Conservation (phyloP, 2,888 invertebrate genomes). For the Tiliacea citrago region DNA sequence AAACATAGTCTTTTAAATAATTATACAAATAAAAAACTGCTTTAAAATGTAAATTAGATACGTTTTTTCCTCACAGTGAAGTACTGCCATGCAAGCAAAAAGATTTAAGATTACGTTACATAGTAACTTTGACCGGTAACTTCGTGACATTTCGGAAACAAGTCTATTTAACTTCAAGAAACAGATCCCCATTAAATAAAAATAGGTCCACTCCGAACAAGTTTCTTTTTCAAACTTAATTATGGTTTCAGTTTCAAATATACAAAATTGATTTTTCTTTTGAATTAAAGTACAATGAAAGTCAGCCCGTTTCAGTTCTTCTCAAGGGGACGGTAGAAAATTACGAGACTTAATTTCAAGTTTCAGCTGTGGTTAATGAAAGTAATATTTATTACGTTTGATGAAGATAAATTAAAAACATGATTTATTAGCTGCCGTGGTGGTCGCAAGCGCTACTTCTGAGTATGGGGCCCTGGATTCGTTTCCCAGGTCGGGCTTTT, state of each 20-base stretch:
- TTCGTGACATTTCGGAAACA: background rate
- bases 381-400: background rate
- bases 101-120: background rate
- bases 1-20: background rate
- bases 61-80: background rate
- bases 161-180: background rate
- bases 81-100: background rate
- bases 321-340: conserved; percentile 11
- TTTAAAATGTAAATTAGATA: background rate
- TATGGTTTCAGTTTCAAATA: conserved; percentile 49
- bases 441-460: no score
- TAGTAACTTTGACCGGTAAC: background rate
- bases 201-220: conserved; percentile 12
- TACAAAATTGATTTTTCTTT: conserved; percentile 46
- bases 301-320: background rate
- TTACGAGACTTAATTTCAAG: conserved; percentile 16
- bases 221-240: conserved; percentile 30
- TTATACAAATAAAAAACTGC: no score
- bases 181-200: background rate
- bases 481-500: background rate
- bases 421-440: no score
- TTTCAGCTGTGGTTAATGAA: conserved; percentile 23
- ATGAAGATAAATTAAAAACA: background rate
- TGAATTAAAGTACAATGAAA: conserved; percentile 16
- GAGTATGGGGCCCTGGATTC: background rate